These are phyloP conservation scores for Ferdinandea cuprea DNA, from an alignment of 2,888 invertebrate genomes.

Conservation along the genomic window DNA sequence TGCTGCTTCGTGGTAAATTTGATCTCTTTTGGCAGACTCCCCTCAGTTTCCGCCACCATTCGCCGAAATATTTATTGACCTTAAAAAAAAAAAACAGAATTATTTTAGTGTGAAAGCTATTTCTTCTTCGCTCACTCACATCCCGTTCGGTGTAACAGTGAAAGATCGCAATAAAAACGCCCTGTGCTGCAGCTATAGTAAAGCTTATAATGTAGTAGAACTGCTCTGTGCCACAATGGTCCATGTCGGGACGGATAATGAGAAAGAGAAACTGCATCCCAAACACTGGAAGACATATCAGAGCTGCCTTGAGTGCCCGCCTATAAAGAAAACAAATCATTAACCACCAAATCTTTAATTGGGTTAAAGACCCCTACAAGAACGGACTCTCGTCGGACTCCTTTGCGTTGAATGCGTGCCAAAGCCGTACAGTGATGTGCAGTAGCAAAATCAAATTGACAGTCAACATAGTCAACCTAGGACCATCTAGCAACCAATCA, in stretches of 20 bases:
- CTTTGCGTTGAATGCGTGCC: constrained; percentile 84
- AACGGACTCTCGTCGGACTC: constrained; percentile 62
- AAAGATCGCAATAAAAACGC: constrained; percentile 86
- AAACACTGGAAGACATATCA: constrained; percentile 88
- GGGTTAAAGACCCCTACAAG: constrained; percentile 55
- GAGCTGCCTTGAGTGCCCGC: constrained; percentile 86
- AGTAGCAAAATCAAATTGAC: constrained; percentile 86
- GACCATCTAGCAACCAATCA: constrained; percentile 87
- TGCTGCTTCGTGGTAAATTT: constrained; percentile 14
- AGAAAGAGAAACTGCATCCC: constrained; percentile 88
- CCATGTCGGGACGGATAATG: constrained; percentile 84
- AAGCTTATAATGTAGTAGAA: constrained; percentile 86
- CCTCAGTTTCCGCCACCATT: constrained; percentile 26
- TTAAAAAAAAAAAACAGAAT: neutral
- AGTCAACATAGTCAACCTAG: constrained; percentile 85
- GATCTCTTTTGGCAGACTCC: constrained; percentile 28
- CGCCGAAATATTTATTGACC: constrained; percentile 58
- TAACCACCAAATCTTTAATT: neutral
- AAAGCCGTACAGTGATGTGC: constrained; percentile 87
- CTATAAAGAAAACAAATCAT: constrained; percentile 81
- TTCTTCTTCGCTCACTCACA: constrained; percentile 84
- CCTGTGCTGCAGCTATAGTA: constrained; percentile 86
- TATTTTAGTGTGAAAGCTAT: too few species aligned
- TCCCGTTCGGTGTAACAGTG: constrained; percentile 88
- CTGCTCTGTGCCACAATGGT: constrained; percentile 84